A percentile compares a stretch with the other conserved stretches of the same genome.
Evolutionary conservation across 2,113 vertebrate species (phyloP).

Genomic region (Rattus rattus): DNA sequence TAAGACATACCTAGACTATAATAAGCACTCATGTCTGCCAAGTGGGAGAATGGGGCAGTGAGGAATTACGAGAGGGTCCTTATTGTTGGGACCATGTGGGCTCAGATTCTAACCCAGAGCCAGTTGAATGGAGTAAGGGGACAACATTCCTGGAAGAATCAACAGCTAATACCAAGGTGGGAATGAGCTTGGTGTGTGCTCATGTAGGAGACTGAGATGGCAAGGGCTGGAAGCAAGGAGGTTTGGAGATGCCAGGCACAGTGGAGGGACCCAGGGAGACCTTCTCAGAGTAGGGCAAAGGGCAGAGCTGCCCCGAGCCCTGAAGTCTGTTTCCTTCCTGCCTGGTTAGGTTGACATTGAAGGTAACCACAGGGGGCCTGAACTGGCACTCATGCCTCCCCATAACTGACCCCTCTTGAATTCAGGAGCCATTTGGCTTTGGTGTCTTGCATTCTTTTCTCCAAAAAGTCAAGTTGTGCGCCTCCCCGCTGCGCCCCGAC

Average conservation of each 20-base stretch:
- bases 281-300: neutral
- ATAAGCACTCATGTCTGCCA: neutral
- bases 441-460: neutral
- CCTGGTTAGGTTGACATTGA: neutral
- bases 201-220: neutral
- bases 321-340: neutral
- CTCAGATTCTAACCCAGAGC: neutral
- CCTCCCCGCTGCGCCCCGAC: too few species aligned
- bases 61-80: neutral
- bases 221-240: neutral
- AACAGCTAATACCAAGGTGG: neutral
- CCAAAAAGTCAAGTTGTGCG: neutral
- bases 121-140: neutral
- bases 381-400: neutral
- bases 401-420: neutral
- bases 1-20: neutral
- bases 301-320: neutral
- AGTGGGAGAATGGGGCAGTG: neutral
- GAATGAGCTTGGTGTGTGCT: neutral
- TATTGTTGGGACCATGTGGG: neutral
- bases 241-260: too few species aligned
- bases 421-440: neutral
- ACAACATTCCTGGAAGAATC: neutral
- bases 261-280: rapidly evolving
- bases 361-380: neutral